A percentile compares a stretch with the other conserved stretches of the same genome.
phyloP scores from a whole-genome alignment of 2,797 vertebrate species.

The Lacerta bilineata region DNA sequence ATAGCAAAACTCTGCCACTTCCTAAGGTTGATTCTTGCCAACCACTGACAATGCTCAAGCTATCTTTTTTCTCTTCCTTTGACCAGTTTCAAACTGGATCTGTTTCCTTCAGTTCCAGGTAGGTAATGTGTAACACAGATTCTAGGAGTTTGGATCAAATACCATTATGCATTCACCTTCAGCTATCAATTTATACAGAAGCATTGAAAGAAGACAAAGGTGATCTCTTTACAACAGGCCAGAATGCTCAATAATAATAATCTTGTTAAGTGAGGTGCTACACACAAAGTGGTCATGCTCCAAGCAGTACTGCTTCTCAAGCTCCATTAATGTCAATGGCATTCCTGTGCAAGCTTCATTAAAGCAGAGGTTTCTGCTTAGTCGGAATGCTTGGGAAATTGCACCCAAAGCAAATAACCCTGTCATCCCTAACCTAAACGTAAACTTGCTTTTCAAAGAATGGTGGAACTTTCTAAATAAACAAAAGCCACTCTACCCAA shows the following conservation, averaged over 20 bases:
- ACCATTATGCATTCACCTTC: not conserved
- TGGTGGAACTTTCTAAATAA: constrained; percentile 65
- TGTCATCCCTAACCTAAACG: constrained; percentile 43
- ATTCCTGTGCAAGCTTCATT: constrained; percentile 18
- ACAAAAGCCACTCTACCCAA: constrained; percentile 66
- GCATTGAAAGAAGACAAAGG: not conserved
- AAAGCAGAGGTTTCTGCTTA: not conserved
- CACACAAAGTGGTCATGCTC: not conserved
- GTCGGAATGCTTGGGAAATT: not conserved
- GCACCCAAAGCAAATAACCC: constrained; percentile 53
- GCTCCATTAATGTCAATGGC: not conserved
- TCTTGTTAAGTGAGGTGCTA: not conserved
- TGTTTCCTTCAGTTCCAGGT: not conserved
- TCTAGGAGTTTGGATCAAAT: not conserved
- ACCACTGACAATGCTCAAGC: too few species aligned
- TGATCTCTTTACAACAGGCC: not conserved
- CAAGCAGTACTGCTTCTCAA: not conserved
- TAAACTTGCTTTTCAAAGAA: constrained; percentile 52
- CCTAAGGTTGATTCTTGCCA: not conserved
- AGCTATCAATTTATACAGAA: not conserved
- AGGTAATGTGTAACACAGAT: not conserved
- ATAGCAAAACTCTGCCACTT: not conserved
- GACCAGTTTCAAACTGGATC: not conserved
- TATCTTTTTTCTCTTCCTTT: not conserved
- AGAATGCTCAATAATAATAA: not conserved